Percentiles rank a stretch among this genome's conserved stretches.
phyloP scores from a whole-genome alignment of 2,888 invertebrate species.

The Luffia ferchaultella region DNA sequence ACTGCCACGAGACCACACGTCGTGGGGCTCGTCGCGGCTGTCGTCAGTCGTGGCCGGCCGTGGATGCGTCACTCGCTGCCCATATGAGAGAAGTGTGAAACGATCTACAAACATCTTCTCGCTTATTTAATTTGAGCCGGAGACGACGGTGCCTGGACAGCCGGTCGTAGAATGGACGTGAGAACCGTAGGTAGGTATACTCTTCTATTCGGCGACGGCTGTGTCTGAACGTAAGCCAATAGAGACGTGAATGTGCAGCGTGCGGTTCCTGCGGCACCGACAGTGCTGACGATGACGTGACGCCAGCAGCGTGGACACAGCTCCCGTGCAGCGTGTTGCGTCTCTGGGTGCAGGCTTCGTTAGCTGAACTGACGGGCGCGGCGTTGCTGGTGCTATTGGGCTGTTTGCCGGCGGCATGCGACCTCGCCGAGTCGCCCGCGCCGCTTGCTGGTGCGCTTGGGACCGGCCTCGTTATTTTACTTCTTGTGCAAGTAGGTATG shows the following conservation, averaged over 20 bases:
- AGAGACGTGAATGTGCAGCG: neutral
- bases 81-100: too few relatives aligned
- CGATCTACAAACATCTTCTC: too few relatives aligned
- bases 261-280: neutral
- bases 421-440: slow-evolving; percentile 37
- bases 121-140: too few relatives aligned
- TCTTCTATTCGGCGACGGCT: too few relatives aligned
- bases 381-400: slow-evolving; percentile 74
- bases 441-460: slow-evolving; percentile 39
- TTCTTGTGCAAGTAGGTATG: slow-evolving; percentile 67
- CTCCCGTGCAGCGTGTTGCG: slow-evolving; percentile 23
- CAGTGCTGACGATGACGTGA: neutral
- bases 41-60: too few relatives aligned
- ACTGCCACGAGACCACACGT: neutral
- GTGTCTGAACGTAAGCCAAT: too few relatives aligned
- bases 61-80: too few relatives aligned
- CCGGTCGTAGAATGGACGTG: too few relatives aligned
- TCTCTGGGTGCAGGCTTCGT: slow-evolving; percentile 44
- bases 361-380: slow-evolving; percentile 70
- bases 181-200: too few relatives aligned
- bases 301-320: slow-evolving; percentile 5
- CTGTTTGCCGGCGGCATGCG: slow-evolving; percentile 66
- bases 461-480: slow-evolving; percentile 73
- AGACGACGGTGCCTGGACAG: too few relatives aligned
- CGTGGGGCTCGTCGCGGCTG: neutral